A percentile compares a stretch with the other conserved stretches of the same genome.
Evolutionary conservation across 2,888 invertebrate genomes (phyloP).

Genomic region (Callosobruchus maculatus): DNA sequence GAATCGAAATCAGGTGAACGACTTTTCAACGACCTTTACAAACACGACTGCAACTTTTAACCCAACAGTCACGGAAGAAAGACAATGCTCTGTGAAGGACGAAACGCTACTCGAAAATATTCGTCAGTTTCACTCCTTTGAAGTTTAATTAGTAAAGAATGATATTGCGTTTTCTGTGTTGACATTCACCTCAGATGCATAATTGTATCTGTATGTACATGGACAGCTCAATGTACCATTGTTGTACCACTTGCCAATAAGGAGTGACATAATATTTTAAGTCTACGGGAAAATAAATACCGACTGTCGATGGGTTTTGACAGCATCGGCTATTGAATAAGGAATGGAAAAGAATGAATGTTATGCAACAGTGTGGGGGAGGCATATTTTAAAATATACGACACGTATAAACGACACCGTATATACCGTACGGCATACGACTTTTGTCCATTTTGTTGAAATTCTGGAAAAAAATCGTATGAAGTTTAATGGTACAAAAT

Average conservation of each 20-base stretch:
- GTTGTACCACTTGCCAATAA: neutral
- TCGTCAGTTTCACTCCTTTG: neutral
- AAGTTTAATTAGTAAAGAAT: neutral
- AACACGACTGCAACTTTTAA: neutral
- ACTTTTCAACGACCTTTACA: conserved; percentile 16
- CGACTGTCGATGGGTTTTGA: neutral
- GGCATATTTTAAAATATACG: too few relatives aligned
- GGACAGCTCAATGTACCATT: neutral
- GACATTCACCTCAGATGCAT: neutral
- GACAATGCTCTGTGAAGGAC: neutral
- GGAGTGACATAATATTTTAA: neutral
- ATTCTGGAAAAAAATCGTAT: too few relatives aligned
- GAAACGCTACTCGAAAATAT: neutral
- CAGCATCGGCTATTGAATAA: neutral
- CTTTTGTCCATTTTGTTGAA: too few relatives aligned
- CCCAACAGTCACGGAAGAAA: neutral
- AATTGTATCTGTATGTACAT: neutral
- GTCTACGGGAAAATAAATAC: neutral
- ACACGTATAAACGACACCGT: too few relatives aligned
- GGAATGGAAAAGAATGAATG: neutral
- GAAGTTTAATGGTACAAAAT: too few relatives aligned
- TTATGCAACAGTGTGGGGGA: too few relatives aligned
- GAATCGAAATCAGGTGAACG: conserved; percentile 16
- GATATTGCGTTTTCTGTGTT: neutral
- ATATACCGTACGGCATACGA: too few relatives aligned